Evolutionary conservation across 1,140 invertebrate genomes (phyloP), one percentile per base, ranked within the genome.

Genomic region (Dufourea novaeangliae): DNA sequence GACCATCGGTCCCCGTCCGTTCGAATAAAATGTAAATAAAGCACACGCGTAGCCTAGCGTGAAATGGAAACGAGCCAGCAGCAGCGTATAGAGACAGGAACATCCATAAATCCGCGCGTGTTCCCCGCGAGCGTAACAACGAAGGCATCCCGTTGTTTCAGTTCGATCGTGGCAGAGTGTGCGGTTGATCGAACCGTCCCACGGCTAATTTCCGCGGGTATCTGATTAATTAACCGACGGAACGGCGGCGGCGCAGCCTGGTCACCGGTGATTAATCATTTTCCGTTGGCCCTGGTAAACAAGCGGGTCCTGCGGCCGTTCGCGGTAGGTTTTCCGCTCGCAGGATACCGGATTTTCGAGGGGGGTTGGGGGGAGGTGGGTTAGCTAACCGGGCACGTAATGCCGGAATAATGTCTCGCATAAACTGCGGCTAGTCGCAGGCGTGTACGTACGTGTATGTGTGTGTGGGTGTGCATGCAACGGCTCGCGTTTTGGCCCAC

Each of bases 201-300:
- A 78, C 75, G 80, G 86, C 85, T 91, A 91, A 91, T 92, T 91
- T 88, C n/a, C 87, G 79, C 70, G 83, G 89, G 90, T 92, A 92
- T 92, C 92, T 91, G 91, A 92, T 91, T 92, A 92, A 93, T 92
- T 92, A 92, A 91, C 90, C 86, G 59, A 41, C 37, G 61, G 78
- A 86, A 73, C 83, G 73, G 59, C 57, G n/a, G n/a, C n/a, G n/a
- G 73, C 77, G 67, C 86, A 59, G 80, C 54, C 70, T 71, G 75
- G 76, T 63, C 77, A 54, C 11, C 12, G 68, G 77, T 83, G 78
- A 91, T 91, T 91, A 89, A 90, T 91, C 89, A 90, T 88, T 86
- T 72, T 80, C 78, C 69, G 64, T 59, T 71, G 86, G 72, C 64
- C 77, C 46, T n/a, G 85, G 81, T 86, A 88, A 90, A 90, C 88